Conservation (phyloP, 2,113 vertebrate genomes). For the Fulmarus glacialis region DNA sequence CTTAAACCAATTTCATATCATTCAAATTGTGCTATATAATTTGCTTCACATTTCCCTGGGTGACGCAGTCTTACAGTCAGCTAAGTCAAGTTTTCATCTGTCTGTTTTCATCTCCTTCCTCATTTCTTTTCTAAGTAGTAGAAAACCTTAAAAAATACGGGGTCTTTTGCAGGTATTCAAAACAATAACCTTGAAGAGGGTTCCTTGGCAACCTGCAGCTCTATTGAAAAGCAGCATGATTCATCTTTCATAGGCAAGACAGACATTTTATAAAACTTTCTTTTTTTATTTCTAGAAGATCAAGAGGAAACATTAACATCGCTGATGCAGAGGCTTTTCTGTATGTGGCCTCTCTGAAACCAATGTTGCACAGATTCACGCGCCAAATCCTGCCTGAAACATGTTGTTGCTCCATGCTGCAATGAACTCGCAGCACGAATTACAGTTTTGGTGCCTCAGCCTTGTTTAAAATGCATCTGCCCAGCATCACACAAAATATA, state of each 20-base stretch:
- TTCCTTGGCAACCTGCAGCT: background rate
- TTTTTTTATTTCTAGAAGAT: background rate
- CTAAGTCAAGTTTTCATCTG: background rate
- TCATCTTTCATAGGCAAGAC: background rate
- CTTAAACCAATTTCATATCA: background rate
- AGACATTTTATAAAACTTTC: background rate
- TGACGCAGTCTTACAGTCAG: background rate
- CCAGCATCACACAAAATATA: background rate
- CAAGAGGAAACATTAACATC: background rate
- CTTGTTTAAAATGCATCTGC: background rate
- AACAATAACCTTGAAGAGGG: background rate
- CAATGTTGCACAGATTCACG: background rate
- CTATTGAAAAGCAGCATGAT: background rate
- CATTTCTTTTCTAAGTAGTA: background rate
- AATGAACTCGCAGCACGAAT: background rate
- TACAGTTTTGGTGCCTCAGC: background rate
- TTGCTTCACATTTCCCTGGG: background rate
- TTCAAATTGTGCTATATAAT: background rate
- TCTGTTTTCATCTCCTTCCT: background rate
- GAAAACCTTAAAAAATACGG: background rate
- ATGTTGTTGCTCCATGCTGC: background rate
- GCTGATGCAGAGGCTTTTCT: background rate
- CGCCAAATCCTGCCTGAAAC: background rate
- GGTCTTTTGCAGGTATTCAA: background rate
- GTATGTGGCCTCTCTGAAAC: background rate